Percentiles rank a stretch among this genome's conserved stretches.
These are phyloP conservation scores for Tokudaia tokunoshimensis DNA, from an alignment of 2,797 vertebrate genomes.

Conservation along the genomic window DNA sequence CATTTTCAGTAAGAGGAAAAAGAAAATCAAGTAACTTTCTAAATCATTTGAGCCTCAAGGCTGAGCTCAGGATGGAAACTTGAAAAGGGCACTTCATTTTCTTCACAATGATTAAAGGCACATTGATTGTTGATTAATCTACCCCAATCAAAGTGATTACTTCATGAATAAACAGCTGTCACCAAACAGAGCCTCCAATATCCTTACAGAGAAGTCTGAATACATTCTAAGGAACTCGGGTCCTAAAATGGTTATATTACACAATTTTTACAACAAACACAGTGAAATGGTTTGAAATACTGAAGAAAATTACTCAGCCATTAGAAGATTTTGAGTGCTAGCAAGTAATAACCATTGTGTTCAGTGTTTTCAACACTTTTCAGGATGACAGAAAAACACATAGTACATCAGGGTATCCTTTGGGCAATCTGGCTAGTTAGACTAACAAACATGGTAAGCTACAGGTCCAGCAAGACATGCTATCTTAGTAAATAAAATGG, in stretches of 20 bases:
- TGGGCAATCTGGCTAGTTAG: background rate
- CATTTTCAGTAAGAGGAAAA: conserved; percentile 59
- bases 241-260: conserved; percentile 13
- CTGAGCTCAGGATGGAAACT: conserved; percentile 58
- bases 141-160: conserved; percentile 59
- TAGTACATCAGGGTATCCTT: background rate
- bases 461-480: background rate
- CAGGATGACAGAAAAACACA: background rate
- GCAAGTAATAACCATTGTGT: background rate
- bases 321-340: conserved; percentile 32
- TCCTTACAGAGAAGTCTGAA: background rate
- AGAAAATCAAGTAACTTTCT: conserved; percentile 77
- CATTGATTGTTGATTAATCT: background rate
- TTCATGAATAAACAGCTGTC: conserved; percentile 42
- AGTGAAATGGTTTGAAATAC: conserved; percentile 18
- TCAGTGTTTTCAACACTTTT: conserved; percentile 2
- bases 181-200: background rate
- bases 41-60: conserved; percentile 65
- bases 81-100: conserved; percentile 33
- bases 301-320: conserved; percentile 26
- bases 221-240: background rate
- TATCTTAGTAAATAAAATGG: background rate
- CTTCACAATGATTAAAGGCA: conserved; percentile 26
- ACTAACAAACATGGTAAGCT: background rate
- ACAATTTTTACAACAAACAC: background rate